Evolutionary conservation across 2,113 vertebrate species (phyloP), one percentile per base, ranked within the genome.

Genomic region (Muntiacus muntjak): DNA sequence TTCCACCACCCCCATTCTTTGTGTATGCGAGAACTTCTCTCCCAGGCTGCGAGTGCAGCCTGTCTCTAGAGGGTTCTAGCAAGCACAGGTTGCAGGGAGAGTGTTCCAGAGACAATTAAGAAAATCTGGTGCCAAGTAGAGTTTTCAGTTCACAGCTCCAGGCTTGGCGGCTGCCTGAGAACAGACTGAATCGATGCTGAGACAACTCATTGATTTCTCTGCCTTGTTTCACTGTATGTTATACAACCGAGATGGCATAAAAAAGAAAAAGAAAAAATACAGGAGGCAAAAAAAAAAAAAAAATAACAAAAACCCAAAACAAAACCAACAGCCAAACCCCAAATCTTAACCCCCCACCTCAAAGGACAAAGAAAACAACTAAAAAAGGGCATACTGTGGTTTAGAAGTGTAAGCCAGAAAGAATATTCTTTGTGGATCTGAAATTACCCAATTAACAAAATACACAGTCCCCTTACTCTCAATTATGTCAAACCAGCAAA

Each of bases 21-120:
- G 40, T 94, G 95, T 95, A 81, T 76, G 76, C 15, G 16, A 93
- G 97, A 97, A 98, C 95, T 94, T 97, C 60, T 83, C 87, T 93
- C 89, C 91, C 43, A 96, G 97, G 93, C 83, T 52, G 83, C 62
- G 93, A 95, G 71, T 3, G 71, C 82, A 26, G 36, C 88, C 94
- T 93, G 89, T 97, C 93, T 99, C 98, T 97, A 97, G 98, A 99
- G 98, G 97, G 97, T 99, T 98, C 98, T 98, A 98, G 98, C 94
- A 98, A 98, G 91, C 85, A 43, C 89, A 71, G 89, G 98, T 95
- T 97, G 83, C 79, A 82, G 96, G 96, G 89, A 76, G 96, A 98
- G 97, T 95, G 98, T 98, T 98, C 86, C 92, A 96, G 86, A 98
- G 98, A 98, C 97, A 98, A 99, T 98, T 98, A 99, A 98, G 98